phyloP scores from a whole-genome alignment of 1,140 invertebrate genomes.

The Euwallacea similis region DNA sequence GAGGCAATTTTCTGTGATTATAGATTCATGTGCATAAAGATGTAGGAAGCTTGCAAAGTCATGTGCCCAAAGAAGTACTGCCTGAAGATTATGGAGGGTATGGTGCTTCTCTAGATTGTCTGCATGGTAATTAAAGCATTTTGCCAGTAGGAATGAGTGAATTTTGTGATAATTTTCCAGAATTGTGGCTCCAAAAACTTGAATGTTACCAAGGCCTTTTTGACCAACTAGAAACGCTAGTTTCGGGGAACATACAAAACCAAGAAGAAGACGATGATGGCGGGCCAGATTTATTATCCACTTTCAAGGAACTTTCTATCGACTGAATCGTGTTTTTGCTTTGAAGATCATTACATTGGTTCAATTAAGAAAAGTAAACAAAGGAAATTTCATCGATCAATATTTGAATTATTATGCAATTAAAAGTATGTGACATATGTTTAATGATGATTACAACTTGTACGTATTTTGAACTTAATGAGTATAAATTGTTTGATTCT shows the following conservation, averaged over 20 bases:
- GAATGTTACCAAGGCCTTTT: slow-evolving; percentile 29
- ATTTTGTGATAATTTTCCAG: slow-evolving; percentile 31
- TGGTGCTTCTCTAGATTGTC: slow-evolving; percentile 40
- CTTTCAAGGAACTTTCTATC: too few relatives aligned
- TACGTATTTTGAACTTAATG: too few relatives aligned
- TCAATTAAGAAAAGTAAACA: too few relatives aligned
- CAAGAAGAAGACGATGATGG: too few relatives aligned
- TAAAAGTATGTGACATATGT: too few relatives aligned
- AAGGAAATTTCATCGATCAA: too few relatives aligned
- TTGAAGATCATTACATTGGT: too few relatives aligned
- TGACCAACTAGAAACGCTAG: slow-evolving; percentile 35
- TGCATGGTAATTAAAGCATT: slow-evolving; percentile 44
- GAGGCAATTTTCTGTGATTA: slow-evolving; percentile 5
- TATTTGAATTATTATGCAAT: too few relatives aligned
- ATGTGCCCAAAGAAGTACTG: slow-evolving; percentile 47
- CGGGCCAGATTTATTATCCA: too few relatives aligned
- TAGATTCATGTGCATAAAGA: slow-evolving; percentile 32
- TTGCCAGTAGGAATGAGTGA: background rate
- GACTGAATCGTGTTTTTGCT: too few relatives aligned
- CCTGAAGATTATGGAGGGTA: slow-evolving; percentile 51
- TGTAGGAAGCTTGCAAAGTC: slow-evolving; percentile 14
- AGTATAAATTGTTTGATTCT: too few relatives aligned
- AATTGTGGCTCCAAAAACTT: slow-evolving; percentile 34
- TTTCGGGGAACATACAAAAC: background rate
- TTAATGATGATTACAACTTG: too few relatives aligned